Percentiles rank a stretch among this genome's conserved stretches.
These are phyloP conservation scores for Ispidina lecontei DNA, from an alignment of 2,797 vertebrate genomes.

Conservation along the genomic window DNA sequence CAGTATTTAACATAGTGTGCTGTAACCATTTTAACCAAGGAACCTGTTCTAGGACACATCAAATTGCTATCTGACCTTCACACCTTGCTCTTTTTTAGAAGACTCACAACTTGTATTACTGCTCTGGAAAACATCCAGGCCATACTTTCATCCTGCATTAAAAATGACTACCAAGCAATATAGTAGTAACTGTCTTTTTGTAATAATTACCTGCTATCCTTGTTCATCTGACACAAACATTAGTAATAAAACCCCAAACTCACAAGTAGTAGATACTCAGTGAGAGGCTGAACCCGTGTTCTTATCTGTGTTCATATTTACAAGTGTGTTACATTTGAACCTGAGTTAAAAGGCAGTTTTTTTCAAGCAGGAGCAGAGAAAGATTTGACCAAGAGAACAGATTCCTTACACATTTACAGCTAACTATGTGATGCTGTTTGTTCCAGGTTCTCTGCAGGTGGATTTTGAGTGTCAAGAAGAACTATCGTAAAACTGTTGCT, in stretches of 20 bases:
- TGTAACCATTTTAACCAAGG: background rate
- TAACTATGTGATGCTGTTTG: background rate
- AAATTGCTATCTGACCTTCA: background rate
- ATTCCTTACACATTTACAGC: background rate
- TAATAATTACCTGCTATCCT: background rate
- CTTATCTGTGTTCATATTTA: background rate
- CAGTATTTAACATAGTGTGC: background rate
- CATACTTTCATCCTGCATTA: background rate
- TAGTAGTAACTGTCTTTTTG: background rate
- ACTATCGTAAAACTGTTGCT: conserved; percentile 93
- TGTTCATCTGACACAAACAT: background rate
- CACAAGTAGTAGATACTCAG: background rate
- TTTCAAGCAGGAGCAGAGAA: background rate
- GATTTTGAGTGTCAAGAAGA: conserved; percentile 97
- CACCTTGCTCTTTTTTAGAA: background rate
- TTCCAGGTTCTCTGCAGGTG: conserved; percentile 92
- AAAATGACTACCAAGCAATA: background rate
- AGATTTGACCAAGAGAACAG: background rate
- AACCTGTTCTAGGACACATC: background rate
- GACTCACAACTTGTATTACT: background rate
- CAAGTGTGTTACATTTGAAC: background rate
- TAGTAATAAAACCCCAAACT: background rate
- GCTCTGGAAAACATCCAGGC: background rate
- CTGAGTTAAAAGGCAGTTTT: background rate
- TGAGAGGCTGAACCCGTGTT: background rate